Evolutionary conservation across 2,888 invertebrate species (phyloP).

Genomic region (Melinaea menophilus): DNA sequence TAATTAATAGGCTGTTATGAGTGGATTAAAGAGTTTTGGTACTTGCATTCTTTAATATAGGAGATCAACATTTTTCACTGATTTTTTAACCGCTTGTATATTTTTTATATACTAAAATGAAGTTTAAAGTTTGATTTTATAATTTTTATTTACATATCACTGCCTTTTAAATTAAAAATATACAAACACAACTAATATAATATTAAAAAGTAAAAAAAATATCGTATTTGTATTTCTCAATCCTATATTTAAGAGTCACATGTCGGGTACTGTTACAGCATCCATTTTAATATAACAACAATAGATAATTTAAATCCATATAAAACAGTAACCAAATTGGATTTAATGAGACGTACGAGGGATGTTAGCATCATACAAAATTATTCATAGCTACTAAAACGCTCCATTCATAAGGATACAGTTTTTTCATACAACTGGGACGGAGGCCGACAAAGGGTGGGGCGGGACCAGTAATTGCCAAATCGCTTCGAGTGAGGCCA

Average conservation of each 20-base stretch:
- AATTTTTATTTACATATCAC: too few species aligned
- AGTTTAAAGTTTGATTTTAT: too few species aligned
- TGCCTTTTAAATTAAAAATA: too few species aligned
- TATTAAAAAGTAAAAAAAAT: too few species aligned
- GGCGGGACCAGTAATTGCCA: constrained; percentile 76
- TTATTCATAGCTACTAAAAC: constrained; percentile 77
- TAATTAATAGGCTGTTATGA: constrained; percentile 62
- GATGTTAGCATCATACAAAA: constrained; percentile 73
- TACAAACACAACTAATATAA: too few species aligned
- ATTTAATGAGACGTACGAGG: constrained; percentile 75
- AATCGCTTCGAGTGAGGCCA: constrained; percentile 75
- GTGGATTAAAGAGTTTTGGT: constrained; percentile 48
- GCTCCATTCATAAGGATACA: constrained; percentile 65
- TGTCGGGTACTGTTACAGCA: neutral
- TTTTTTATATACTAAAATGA: too few species aligned
- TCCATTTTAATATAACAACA: constrained; percentile 14
- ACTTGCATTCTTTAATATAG: constrained; percentile 29
- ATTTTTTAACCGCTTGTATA: too few species aligned
- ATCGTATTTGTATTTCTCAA: too few species aligned
- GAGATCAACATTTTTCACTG: neutral
- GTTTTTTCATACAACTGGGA: constrained; percentile 59
- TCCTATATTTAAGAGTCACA: neutral
- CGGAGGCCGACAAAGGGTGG: constrained; percentile 76
- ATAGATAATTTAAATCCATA: constrained; percentile 22
- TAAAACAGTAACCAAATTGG: constrained; percentile 70